A percentile compares a stretch with the other conserved stretches of the same genome.
Evolutionary conservation across 2,888 invertebrate species (phyloP).

Genomic region (Cotesia congregata): DNA sequence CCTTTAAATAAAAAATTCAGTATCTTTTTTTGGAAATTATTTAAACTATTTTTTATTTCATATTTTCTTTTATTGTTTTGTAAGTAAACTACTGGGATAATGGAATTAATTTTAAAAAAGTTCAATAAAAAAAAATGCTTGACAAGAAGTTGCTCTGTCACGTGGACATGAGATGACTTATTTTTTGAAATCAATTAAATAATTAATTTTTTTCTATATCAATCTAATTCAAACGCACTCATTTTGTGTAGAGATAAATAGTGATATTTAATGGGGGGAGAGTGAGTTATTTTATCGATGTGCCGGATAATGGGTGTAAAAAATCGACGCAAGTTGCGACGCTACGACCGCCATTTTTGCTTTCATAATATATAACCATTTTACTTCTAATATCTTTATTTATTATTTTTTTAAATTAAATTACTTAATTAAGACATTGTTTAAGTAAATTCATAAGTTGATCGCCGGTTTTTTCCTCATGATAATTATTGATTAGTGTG

Average conservation of each 20-base stretch:
- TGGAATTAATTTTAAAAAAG: neutral
- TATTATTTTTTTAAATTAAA: neutral
- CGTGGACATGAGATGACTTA: neutral
- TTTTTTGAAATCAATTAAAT: neutral
- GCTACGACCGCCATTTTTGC: conserved; percentile 32
- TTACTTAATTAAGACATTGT: neutral
- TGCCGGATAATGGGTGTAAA: conserved; percentile 1
- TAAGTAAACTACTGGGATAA: neutral
- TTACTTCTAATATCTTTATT: neutral
- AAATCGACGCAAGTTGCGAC: conserved; percentile 9
- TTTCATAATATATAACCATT: conserved; percentile 9
- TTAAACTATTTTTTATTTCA: neutral
- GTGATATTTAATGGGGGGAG: neutral
- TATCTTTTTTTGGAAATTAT: neutral
- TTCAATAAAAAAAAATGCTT: neutral
- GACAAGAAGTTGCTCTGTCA: conserved; percentile 27
- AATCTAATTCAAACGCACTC: neutral
- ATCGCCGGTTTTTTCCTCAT: neutral
- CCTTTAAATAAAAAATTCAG: no score
- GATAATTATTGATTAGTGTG: neutral
- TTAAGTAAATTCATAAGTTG: neutral
- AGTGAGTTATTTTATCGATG: neutral
- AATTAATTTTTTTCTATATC: neutral
- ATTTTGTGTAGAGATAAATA: neutral
- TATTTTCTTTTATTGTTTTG: neutral